These are phyloP conservation scores for Peromyscus maniculatus DNA, from an alignment of 2,113 vertebrate species.

Conservation along the genomic window DNA sequence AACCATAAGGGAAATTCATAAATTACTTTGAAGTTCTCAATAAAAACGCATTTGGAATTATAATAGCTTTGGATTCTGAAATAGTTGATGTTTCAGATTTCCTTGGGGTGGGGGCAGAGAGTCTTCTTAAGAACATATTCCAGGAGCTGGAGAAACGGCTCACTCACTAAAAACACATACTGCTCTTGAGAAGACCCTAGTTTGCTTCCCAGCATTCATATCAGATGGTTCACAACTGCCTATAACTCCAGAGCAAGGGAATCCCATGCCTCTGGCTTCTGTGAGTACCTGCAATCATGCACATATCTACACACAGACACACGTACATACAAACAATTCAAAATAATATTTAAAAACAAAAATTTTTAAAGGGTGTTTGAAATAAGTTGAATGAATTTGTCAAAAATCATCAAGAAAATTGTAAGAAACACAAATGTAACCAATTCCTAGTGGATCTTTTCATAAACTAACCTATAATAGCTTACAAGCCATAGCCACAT, in stretches of 20 bases:
- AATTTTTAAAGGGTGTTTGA: not conserved
- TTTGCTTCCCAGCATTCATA: not conserved
- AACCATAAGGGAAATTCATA: constrained; percentile 44
- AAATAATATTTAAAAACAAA: not conserved
- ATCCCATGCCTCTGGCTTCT: too few species aligned
- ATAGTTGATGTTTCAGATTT: constrained; percentile 32
- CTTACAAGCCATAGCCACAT: constrained; percentile 8
- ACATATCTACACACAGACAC: not conserved
- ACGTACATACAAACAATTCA: not conserved
- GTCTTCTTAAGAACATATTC: not conserved
- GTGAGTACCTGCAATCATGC: not conserved
- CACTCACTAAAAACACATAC: too few species aligned
- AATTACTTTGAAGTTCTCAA: constrained; percentile 52
- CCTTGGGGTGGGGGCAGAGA: not conserved
- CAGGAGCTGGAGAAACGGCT: not conserved
- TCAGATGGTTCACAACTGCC: not conserved
- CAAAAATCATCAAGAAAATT: constrained; percentile 61
- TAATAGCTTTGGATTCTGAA: constrained; percentile 37
- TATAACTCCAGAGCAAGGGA: not conserved
- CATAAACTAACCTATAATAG: not conserved
- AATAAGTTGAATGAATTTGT: constrained; percentile 14
- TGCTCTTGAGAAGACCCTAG: not conserved
- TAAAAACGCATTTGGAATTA: constrained; percentile 4
- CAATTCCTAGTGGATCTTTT: constrained; percentile 37
- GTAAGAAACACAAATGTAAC: constrained; percentile 19